These are phyloP conservation scores for Cheilinus undulatus DNA, from an alignment of 2,113 vertebrate species.

Conservation along the genomic window DNA sequence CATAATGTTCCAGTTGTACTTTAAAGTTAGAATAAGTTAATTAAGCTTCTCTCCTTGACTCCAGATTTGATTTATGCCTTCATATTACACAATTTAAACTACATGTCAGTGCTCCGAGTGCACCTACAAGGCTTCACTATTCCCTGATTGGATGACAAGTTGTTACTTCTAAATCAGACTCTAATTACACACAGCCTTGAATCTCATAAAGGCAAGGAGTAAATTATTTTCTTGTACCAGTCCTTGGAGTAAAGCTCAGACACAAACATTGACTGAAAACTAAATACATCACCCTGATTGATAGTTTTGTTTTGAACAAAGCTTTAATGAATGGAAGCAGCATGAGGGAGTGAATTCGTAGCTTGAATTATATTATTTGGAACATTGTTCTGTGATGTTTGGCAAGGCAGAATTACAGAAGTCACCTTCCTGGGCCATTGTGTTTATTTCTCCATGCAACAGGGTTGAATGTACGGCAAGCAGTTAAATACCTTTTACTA, in stretches of 20 bases:
- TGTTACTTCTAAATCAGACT: slow-evolving; percentile 9
- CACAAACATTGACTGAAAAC: slow-evolving; percentile 1
- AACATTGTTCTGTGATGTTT: not conserved
- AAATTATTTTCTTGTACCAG: slow-evolving; percentile 17
- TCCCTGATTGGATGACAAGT: slow-evolving; percentile 26
- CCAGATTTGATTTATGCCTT: not conserved
- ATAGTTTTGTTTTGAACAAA: not conserved
- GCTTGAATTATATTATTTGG: not conserved
- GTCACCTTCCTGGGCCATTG: too few species aligned
- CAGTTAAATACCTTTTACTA: too few species aligned
- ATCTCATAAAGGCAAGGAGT: slow-evolving; percentile 34
- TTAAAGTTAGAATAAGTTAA: not conserved
- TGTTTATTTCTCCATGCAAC: too few species aligned
- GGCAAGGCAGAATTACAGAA: not conserved
- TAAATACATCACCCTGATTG: not conserved
- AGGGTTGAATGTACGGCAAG: too few species aligned
- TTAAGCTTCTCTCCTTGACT: not conserved
- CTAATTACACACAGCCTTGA: slow-evolving; percentile 26
- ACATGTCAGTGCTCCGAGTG: not conserved
- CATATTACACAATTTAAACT: not conserved
- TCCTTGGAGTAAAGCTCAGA: not conserved
- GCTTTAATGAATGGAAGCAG: not conserved
- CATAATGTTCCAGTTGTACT: not conserved
- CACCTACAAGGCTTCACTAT: not conserved
- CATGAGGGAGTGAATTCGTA: not conserved